Evolutionary conservation across 2,797 vertebrate genomes (phyloP), one percentile per base, ranked within the genome.

Genomic region (Urocyon cinereoargenteus): DNA sequence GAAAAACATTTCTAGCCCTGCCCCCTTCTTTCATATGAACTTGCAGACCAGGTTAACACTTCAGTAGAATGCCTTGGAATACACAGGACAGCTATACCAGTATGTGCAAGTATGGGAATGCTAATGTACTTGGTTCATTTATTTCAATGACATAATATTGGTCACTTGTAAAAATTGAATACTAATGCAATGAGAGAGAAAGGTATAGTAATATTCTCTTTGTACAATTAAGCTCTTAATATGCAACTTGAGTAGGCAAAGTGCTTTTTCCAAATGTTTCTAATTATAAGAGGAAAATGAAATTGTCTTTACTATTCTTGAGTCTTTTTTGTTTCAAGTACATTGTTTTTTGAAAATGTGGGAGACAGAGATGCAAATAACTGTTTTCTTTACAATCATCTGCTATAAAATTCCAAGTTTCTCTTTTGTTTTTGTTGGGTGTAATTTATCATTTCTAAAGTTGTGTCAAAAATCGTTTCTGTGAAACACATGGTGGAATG

Each of bases 371-470:
- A 95, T 82, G 57, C 82, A 97, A 97, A 61, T 51, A 94, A 82
- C 7, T 86, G n/a, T 97, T 98, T 98, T 98, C 61, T 95, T 40
- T 92, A n/a, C 82, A 95, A 70, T 97, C 95, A 82, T 79, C 94
- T 88, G 77, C 18, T 88, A n/a, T 70, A 24, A 96, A 78, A 79
- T 51, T 64, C 57, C 57, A 62, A 94, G 36, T 94, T 96, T 93
- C 31, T 94, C 88, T 97, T 84, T 95, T 97, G 59, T 6, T 98
- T 98, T 97, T 96, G 4, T 97, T 97, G 96, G 94, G 70, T 94
- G 26, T 89, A 89, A 96, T 97, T 97, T 86, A 90, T 97, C 77
- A 94, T 90, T 98, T 98, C 70, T 82, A 92, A 91, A 97, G 31
- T 92, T 88, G 68, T 97, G 91, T 97, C 90, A 97, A 93, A 96